Evolutionary conservation across 2,888 invertebrate species (phyloP).

Genomic region (Mongoloraphidia duomilia): DNA sequence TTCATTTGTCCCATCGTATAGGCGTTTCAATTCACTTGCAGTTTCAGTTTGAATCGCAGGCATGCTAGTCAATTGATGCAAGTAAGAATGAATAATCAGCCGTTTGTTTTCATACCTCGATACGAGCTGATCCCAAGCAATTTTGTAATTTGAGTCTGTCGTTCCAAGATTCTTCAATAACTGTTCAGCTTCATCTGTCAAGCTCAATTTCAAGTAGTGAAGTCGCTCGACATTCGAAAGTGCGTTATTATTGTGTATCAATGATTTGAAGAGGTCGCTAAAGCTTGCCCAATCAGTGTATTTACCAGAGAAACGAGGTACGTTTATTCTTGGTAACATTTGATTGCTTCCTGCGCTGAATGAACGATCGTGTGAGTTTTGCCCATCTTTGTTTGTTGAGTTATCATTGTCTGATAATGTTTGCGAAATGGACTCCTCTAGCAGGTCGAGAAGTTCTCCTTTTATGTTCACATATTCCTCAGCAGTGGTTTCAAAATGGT

Average conservation of each 20-base stretch:
- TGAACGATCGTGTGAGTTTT: no score
- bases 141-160: conserved; percentile 1
- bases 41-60: neutral
- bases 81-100: neutral
- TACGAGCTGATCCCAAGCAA: conserved; percentile 1
- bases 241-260: neutral
- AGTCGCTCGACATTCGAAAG: neutral
- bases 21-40: neutral
- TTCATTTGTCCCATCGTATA: neutral
- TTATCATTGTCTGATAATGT: no score
- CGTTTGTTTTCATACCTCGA: conserved; percentile 3
- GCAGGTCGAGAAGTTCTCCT: no score
- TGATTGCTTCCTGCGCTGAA: no score
- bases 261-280: neutral
- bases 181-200: conserved; percentile 1
- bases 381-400: no score
- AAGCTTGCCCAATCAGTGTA: no score
- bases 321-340: no score
- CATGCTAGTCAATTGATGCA: conserved; percentile 1
- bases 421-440: no score
- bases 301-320: no score
- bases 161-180: neutral
- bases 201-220: conserved; percentile 2
- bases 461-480: no score
- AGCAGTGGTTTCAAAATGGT: no score